A percentile compares a stretch with the other conserved stretches of the same genome.
phyloP scores from a whole-genome alignment of 2,888 invertebrate genomes.

The Caenorhabditis angaria region DNA sequence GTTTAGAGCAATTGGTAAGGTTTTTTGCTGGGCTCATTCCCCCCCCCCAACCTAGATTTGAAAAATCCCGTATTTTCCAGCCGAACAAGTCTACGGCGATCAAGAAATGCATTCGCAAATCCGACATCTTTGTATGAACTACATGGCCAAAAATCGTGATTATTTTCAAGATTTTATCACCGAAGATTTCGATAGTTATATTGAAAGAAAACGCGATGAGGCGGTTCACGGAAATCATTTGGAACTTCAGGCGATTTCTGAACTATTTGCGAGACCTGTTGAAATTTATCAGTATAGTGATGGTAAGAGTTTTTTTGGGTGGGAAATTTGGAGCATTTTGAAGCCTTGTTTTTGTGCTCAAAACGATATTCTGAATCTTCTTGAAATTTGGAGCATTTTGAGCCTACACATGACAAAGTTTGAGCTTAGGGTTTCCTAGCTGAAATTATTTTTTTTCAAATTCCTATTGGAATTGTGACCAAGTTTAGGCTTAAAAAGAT shows the following conservation, averaged over 20 bases:
- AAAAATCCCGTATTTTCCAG: slow-evolving; percentile 72
- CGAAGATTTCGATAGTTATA: slow-evolving; percentile 86
- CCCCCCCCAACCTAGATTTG: neutral
- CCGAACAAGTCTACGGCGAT: slow-evolving; percentile 88
- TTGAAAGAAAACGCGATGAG: slow-evolving; percentile 82
- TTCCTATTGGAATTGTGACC: too few species aligned
- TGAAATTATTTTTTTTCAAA: too few species aligned
- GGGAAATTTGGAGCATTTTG: neutral
- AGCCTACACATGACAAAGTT: too few species aligned
- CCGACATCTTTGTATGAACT: slow-evolving; percentile 87
- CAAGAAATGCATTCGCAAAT: slow-evolving; percentile 87
- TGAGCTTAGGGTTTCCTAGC: too few species aligned
- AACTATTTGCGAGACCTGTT: slow-evolving; percentile 86
- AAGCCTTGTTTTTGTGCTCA: neutral
- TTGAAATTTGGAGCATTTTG: neutral
- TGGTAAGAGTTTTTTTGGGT: slow-evolving; percentile 74
- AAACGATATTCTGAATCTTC: neutral
- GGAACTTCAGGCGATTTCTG: slow-evolving; percentile 89
- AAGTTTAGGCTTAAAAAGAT: too few species aligned
- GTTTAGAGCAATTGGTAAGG: slow-evolving; percentile 82
- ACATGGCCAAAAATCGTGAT: slow-evolving; percentile 86
- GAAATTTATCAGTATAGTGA: slow-evolving; percentile 85
- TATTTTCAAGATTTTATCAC: slow-evolving; percentile 88
- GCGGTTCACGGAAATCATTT: slow-evolving; percentile 88
- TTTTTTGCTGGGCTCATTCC: neutral